phyloP scores from a whole-genome alignment of 1,140 invertebrate genomes.

The Drosophila pallidifrons region DNA sequence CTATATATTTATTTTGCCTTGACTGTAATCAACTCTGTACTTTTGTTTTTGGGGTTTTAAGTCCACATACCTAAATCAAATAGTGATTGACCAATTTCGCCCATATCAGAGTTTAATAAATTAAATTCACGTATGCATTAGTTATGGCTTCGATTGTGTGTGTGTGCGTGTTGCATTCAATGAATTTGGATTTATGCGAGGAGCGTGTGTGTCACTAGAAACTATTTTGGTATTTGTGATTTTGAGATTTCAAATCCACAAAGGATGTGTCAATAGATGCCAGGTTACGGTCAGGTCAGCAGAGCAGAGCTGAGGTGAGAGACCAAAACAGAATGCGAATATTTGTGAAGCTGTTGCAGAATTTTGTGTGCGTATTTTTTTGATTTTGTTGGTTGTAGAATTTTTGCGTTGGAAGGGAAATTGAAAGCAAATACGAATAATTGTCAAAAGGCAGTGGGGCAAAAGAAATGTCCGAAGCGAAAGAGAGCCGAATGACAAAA shows the following conservation, averaged over 20 bases:
- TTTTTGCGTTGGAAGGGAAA: background rate
- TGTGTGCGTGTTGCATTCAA: background rate
- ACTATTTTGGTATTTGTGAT: background rate
- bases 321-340: background rate
- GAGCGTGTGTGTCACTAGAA: background rate
- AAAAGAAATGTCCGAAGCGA: slow-evolving; percentile 23
- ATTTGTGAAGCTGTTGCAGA: background rate
- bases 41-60: too few species aligned
- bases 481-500: slow-evolving; percentile 35
- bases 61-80: too few species aligned
- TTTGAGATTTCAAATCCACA: slow-evolving; percentile 10
- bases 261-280: slow-evolving; percentile 2
- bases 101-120: background rate
- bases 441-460: slow-evolving; percentile 20
- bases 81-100: too few species aligned
- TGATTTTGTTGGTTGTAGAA: background rate
- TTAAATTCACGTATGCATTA: background rate
- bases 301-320: background rate
- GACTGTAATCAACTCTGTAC: too few species aligned
- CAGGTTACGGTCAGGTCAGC: background rate
- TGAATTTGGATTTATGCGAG: background rate
- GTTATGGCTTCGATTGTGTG: background rate
- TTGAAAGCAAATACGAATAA: slow-evolving; percentile 60
- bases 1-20: too few species aligned
- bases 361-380: background rate